Conservation (phyloP, 2,797 vertebrate species). For the Intellagama lesueurii region DNA sequence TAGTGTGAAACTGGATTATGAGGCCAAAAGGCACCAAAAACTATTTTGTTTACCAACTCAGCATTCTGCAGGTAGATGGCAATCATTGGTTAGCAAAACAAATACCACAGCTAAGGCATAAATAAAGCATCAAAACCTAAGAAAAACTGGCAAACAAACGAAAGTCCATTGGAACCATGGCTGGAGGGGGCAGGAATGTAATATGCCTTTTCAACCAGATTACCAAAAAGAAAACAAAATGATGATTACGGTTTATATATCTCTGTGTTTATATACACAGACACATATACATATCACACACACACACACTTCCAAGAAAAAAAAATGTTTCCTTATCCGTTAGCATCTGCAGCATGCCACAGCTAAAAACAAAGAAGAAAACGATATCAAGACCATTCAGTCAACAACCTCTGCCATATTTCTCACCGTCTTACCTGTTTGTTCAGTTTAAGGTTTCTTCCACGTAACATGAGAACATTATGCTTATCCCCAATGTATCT, state of each 20-base stretch:
- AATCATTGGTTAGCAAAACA: constrained; percentile 75
- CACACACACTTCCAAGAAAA: constrained; percentile 56
- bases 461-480: constrained; percentile 67
- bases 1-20: constrained; percentile 74
- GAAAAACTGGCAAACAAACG: constrained; percentile 63
- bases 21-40: constrained; percentile 73
- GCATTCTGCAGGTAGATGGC: constrained; percentile 73
- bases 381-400: constrained; percentile 58
- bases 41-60: constrained; percentile 64
- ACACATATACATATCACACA: constrained; percentile 65
- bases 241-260: constrained; percentile 73
- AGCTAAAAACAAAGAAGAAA: constrained; percentile 81
- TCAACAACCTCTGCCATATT: constrained; percentile 53
- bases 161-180: constrained; percentile 66
- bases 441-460: constrained; percentile 71
- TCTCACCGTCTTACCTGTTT: constrained; percentile 78
- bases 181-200: constrained; percentile 71
- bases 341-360: constrained; percentile 80
- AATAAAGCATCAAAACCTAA: constrained; percentile 72
- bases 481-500: constrained; percentile 14
- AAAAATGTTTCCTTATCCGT: constrained; percentile 84
- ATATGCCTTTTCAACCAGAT: constrained; percentile 65
- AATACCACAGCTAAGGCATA: constrained; percentile 76
- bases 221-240: constrained; percentile 68
- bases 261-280: constrained; percentile 76